These are phyloP conservation scores for Brachionus angularis DNA, from an alignment of 1,140 invertebrate genomes.

Conservation along the genomic window DNA sequence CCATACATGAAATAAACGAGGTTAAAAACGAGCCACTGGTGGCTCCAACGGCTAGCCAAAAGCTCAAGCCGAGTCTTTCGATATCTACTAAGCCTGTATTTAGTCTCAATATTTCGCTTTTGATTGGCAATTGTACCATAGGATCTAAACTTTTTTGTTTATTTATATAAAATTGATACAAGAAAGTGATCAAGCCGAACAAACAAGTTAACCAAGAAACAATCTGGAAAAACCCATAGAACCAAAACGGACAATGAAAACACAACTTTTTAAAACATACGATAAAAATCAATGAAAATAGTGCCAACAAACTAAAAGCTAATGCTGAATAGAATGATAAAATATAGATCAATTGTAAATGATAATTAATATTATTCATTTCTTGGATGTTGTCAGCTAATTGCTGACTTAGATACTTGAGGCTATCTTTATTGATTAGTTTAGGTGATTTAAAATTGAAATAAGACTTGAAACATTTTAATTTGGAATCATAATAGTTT, in stretches of 20 bases:
- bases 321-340: neutral
- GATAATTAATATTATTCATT: neutral
- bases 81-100: neutral
- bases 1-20: neutral
- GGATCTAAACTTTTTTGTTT: neutral
- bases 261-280: neutral
- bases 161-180: neutral
- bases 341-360: neutral
- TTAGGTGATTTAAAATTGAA: neutral
- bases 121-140: neutral
- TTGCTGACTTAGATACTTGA: neutral
- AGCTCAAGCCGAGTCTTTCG: neutral
- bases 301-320: neutral
- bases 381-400: neutral
- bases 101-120: neutral
- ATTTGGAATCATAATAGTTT: neutral
- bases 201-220: neutral
- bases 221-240: neutral
- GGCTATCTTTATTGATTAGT: neutral
- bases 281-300: neutral
- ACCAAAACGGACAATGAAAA: conserved; percentile 8
- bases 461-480: neutral
- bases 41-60: neutral
- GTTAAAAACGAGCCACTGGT: neutral
- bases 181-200: neutral